phyloP scores from a whole-genome alignment of 2,113 vertebrate species.

The Pelodiscus sinensis region DNA sequence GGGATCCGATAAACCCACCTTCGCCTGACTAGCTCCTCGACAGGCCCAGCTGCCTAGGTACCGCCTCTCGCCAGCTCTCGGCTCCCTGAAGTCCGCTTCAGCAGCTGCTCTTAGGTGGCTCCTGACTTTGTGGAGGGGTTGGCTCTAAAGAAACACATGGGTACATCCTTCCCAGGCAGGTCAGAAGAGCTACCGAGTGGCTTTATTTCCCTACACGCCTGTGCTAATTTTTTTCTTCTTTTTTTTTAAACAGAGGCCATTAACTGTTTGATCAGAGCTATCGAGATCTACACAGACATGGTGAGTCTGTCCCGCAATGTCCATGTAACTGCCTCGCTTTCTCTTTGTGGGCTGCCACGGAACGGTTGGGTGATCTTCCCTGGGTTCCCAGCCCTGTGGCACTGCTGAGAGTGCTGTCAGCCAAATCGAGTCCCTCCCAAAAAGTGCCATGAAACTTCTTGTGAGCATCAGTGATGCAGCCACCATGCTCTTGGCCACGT shows the following conservation, averaged over 20 bases:
- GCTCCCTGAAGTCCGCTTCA: not conserved
- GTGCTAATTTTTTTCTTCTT: not conserved
- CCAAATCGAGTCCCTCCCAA: not conserved
- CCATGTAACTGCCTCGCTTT: not conserved
- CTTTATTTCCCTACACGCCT: not conserved
- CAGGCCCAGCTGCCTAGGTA: not conserved
- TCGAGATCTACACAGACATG: conserved; percentile 97
- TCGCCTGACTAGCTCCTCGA: not conserved
- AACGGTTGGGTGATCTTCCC: not conserved
- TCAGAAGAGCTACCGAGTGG: not conserved
- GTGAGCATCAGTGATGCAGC: not conserved
- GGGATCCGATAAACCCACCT: too few relatives aligned
- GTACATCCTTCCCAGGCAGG: not conserved
- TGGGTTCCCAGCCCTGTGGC: not conserved
- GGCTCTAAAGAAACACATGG: not conserved
- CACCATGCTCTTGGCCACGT: not conserved
- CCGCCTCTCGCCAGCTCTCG: not conserved
- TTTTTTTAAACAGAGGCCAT: conserved; percentile 87
- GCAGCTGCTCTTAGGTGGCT: not conserved
- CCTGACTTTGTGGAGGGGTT: not conserved
- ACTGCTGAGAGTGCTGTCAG: not conserved
- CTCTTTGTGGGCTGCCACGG: not conserved
- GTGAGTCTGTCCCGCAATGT: conserved; percentile 70
- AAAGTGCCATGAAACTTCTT: not conserved
- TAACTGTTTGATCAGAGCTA: conserved; percentile 91